A percentile compares a stretch with the other conserved stretches of the same genome.
Evolutionary conservation across 2,888 invertebrate genomes (phyloP).

Genomic region (Philonicus albiceps): DNA sequence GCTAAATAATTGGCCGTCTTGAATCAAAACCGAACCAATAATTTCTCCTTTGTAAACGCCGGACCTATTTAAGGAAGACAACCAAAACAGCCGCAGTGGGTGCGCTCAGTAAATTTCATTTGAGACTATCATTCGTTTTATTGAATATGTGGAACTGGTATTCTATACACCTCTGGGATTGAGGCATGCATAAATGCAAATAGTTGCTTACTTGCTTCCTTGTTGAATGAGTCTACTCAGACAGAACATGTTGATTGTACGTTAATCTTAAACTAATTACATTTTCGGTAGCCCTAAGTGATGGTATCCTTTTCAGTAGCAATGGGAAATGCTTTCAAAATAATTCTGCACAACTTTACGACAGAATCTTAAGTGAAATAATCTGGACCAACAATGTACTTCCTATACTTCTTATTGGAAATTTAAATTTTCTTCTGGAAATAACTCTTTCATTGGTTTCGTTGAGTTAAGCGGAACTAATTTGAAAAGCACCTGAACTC

Average conservation of each 20-base stretch:
- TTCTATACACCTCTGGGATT: not conserved
- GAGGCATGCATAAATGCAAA: not conserved
- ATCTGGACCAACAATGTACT: not conserved
- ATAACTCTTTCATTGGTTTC: not conserved
- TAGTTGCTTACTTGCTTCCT: not conserved
- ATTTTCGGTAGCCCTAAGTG: not conserved
- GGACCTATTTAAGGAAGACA: constrained; percentile 10
- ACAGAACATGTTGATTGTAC: not conserved
- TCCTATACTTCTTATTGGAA: not conserved
- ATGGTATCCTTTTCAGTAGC: not conserved
- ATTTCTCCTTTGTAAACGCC: constrained; percentile 22
- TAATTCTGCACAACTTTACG: not conserved
- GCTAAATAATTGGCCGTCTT: constrained; percentile 26
- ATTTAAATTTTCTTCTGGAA: not conserved
- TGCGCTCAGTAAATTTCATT: constrained; percentile 4
- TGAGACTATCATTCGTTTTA: constrained; percentile 16
- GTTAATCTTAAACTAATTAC: not conserved
- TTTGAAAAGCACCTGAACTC: not conserved
- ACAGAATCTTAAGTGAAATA: not conserved
- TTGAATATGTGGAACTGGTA: not conserved
- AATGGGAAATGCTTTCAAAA: not conserved
- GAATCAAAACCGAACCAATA: constrained; percentile 20
- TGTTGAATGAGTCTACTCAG: not conserved
- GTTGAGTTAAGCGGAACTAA: not conserved
- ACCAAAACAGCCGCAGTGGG: not conserved